A percentile compares a stretch with the other conserved stretches of the same genome.
These are phyloP conservation scores for Meleagris gallopavo DNA, from an alignment of 2,113 vertebrate genomes.

Conservation along the genomic window DNA sequence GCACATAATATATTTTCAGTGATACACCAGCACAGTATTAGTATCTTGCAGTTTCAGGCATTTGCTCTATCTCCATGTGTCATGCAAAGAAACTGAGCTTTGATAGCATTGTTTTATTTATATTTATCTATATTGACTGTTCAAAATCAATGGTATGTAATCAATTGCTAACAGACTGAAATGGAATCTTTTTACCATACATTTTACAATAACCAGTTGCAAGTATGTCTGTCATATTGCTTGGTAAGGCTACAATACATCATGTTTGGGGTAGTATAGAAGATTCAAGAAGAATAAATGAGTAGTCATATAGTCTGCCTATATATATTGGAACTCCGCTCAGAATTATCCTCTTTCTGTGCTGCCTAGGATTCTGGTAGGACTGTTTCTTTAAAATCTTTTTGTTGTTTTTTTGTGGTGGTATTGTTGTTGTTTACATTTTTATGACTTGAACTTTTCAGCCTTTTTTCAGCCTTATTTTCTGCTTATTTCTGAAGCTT, in stretches of 20 bases:
- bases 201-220: neutral
- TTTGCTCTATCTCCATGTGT: neutral
- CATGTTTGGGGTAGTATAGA: neutral
- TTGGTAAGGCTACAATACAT: neutral
- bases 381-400: neutral
- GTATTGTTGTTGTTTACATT: neutral
- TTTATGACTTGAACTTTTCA: neutral
- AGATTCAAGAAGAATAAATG: neutral
- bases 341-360: neutral
- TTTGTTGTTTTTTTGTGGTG: too few species aligned
- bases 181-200: neutral
- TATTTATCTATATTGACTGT: slow-evolving; percentile 10
- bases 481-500: neutral
- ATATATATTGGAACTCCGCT: neutral
- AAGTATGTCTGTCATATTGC: neutral
- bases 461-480: neutral
- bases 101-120: neutral
- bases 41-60: neutral
- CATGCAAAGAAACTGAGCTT: neutral
- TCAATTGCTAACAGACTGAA: neutral
- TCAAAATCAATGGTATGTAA: neutral
- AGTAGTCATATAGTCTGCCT: neutral
- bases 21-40: neutral
- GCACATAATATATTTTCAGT: neutral
- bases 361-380: neutral